Conservation (phyloP, 2,797 vertebrate species). For the Lepilemur septentrionalis region DNA sequence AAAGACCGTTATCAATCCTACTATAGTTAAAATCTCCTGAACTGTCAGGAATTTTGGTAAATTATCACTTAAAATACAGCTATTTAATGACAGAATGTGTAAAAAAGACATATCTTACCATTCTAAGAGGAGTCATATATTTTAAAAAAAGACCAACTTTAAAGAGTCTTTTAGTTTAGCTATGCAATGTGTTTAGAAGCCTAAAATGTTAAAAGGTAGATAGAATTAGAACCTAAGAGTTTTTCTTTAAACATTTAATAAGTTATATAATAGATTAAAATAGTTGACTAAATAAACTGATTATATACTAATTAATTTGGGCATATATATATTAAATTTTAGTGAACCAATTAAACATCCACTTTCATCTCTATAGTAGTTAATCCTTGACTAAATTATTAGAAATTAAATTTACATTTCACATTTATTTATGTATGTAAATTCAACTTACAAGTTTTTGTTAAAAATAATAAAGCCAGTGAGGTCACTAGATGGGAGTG, state of each 20-base stretch:
- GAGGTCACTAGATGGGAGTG: background rate
- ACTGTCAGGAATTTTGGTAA: constrained; percentile 59
- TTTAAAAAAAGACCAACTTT: constrained; percentile 54
- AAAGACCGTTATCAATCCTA: constrained; percentile 68
- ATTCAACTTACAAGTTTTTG: constrained; percentile 22
- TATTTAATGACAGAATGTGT: constrained; percentile 75
- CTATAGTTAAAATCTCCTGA: constrained; percentile 71
- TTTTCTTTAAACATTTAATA: constrained; percentile 23
- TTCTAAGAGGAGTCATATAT: constrained; percentile 56
- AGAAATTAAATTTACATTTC: constrained; percentile 8
- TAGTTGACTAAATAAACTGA: background rate
- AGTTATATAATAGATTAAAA: constrained; percentile 19
- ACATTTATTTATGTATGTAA: constrained; percentile 1
- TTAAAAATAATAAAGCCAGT: constrained; percentile 26
- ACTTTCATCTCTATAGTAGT: background rate
- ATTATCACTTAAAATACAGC: constrained; percentile 75
- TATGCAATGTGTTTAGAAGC: background rate
- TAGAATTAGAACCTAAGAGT: background rate
- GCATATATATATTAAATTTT: background rate
- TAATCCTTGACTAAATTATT: constrained; percentile 31
- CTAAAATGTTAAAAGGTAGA: constrained; percentile 1
- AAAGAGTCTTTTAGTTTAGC: background rate
- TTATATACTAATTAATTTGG: background rate
- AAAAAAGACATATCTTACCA: constrained; percentile 57
- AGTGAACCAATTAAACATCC: constrained; percentile 15